A percentile compares a stretch with the other conserved stretches of the same genome.
phyloP scores from a whole-genome alignment of 2,797 vertebrate genomes.

The Chromobotia macracanthus region DNA sequence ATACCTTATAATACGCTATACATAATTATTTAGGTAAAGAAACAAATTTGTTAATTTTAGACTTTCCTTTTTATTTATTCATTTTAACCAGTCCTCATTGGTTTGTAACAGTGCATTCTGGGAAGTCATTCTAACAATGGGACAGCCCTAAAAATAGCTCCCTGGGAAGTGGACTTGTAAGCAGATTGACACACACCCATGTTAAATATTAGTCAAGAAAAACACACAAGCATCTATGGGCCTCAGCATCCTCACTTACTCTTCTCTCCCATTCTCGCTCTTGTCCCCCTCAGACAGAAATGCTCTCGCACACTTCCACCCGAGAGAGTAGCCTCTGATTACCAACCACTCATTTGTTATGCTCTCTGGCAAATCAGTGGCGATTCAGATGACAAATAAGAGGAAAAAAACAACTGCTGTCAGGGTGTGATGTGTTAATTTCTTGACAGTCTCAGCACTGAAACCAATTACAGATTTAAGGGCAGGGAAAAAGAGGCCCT shows the following conservation, averaged over 20 bases:
- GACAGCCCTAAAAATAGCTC: background rate
- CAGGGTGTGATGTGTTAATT: conserved; percentile 99
- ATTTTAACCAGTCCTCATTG: too few relatives aligned
- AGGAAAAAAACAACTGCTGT: conserved; percentile 96
- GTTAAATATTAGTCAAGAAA: conserved; percentile 73
- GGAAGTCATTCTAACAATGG: background rate
- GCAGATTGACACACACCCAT: conserved; percentile 4
- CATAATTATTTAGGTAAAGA: too few relatives aligned
- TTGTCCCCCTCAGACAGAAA: conserved; percentile 33
- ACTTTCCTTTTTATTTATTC: too few relatives aligned
- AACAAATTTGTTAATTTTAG: too few relatives aligned
- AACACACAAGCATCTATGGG: conserved; percentile 30
- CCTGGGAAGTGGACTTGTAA: background rate
- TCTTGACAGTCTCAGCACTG: conserved; percentile 96
- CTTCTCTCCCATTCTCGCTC: conserved; percentile 26
- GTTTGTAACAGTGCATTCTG: too few relatives aligned
- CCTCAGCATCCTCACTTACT: conserved; percentile 30
- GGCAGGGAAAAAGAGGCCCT: conserved; percentile 92
- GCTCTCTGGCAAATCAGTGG: conserved; percentile 92
- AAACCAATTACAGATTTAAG: conserved; percentile 99
- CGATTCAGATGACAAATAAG: conserved; percentile 94
- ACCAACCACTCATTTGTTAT: conserved; percentile 97
- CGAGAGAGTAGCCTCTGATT: conserved; percentile 87
- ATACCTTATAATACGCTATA: too few relatives aligned
- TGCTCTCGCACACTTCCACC: conserved; percentile 51